Base-by-base conservation (phyloP, 2,797 vertebrate genomes). In the Liparis tanakae region DNA sequence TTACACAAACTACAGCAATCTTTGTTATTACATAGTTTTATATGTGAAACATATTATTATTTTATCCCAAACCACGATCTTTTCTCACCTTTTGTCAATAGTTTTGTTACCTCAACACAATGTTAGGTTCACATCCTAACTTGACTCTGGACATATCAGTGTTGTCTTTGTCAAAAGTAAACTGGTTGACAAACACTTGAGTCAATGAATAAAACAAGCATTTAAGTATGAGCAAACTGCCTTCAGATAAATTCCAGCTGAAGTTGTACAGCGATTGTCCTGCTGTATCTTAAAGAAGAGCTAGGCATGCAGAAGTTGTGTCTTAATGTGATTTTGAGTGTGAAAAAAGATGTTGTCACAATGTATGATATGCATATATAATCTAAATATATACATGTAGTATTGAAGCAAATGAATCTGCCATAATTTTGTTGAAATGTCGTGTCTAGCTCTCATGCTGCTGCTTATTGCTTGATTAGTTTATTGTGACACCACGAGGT, bases 401-500 rank as follows among this genome's bases (percentile, higher is more conserved):
- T 20, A 25, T 43, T 61, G 22, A 46, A 46, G 57, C 53, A 36
- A 46, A 46, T 22, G 20, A 41, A 43, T 33, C 22, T 67, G 3
- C 14, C 1, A 15, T 51, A n/a, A 5, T 34, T n/a, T 34, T 56
- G 15, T 55, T 55, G 37, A 17, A 58, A 22, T 17, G 15, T 12
- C 9, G 12, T 14, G 12, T 20, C 7, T 34, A 8, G 4, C 14
- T 50, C 53, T 63, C 2, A 15, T 43, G 50, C 6, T 34, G 33
- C 39, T 14, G 15, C 12, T 50, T 20, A 36, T 55, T 55, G 25
- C 61, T 20, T 34, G 22, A 65, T 60, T n/a, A 9, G 14, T 58
- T 70, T 15, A 65, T 59, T 57, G 30, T 62, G 55, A 80, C 64
- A 55, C 12, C 20, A 55, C 30, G 33, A 59, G 51, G 72, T 76